Evolutionary conservation across 2,888 invertebrate species (phyloP), one percentile per base, ranked within the genome.

Genomic region (Atethmia centrago): DNA sequence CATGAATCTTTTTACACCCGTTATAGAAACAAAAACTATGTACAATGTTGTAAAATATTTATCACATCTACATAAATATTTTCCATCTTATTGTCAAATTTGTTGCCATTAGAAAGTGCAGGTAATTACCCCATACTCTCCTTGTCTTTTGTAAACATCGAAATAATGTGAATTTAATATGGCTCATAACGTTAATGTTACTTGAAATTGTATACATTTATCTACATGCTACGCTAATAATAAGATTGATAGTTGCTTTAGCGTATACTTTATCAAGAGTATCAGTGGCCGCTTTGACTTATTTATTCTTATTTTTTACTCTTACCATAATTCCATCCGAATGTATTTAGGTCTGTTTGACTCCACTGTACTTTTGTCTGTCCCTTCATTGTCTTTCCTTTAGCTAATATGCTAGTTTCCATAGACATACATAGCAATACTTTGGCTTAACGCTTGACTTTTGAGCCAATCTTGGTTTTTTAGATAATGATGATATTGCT

Each of bases 101-200:
- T 25, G 14, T 28, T 36, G 36, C 36, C 36, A 36, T 84, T 86
- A 82, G 86, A 84, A 86, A 86, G 85, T 82, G 65, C 25, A 55
- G 19, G 58, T 70, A 45, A 74, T 70, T 76, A 58, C 25, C 45
- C n/a, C 21, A 19, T 21, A 62, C 49, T 51, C 25, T 70, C 63
- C 21, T 53, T n/a, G 55, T 69, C 28, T 36, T 21, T 42, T 51
- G 61, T 69, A 71, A 77, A 79, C 70, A 61, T 49, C 19, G 58
- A 71, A 78, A 61, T 85, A 74, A 81, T 67, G 74, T 40, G 65
- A 71, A 64, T 77, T 67, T 79, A 82, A 79, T 66, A 72, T 74
- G 51, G 61, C 5, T 36, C 31, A 2, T 4, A 58, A 77, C 31
- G 28, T 19, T 28, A 47, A 7, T 42, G 21, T 31, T n/a, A 47